Base-by-base conservation (phyloP, 2,888 invertebrate genomes). In the Mythimna ferrago region DNA sequence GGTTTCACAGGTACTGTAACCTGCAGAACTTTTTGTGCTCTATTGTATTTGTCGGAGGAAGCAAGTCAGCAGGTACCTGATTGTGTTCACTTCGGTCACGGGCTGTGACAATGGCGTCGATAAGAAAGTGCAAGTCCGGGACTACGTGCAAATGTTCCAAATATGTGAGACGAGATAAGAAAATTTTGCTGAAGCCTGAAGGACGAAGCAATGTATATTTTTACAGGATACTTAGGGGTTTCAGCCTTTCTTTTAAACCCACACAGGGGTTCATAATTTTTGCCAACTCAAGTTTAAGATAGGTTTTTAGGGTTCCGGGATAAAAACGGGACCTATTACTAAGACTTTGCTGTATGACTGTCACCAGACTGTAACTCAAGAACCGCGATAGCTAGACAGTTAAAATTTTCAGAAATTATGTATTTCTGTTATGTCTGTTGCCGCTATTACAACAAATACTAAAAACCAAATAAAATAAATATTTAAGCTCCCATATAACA, bases 11-110 rank as follows among this genome's bases (percentile, higher is more conserved):
- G 48, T 32, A 60, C 44, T 35, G 21, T 14, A 56, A 65, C 60
- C 56, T 66, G 65, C 48, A 19, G 35, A 48, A 21, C n/a, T 26
- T 38, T 38, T 64, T 54, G 26, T 51, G 19, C 66, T 54, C 66
- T 14, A 66, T 80, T 80, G 61, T 64, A 41, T 10, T 19, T 14
- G 14, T 35, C 58, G 19, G 5, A 75, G 53, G 76, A 58, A 63
- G 38, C 61, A n/a, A 70, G 61, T 64, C 57, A 66, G 71, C 71
- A 81, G 78, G 62, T 78, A 81, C 78, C 62, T 58, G 81, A 76
- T 81, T 60, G 70, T 70, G 26, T 54, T 63, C 58, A 38, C 51
- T 65, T 54, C 32, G 41, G 78, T 62, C 78, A 77, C 81, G 62
- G 65, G 32, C 26, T 14, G 14, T 44, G 60, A 61, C 81, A 76